Evolutionary conservation across 2,113 vertebrate genomes (phyloP).

Genomic region (Apodemus speciosus): DNA sequence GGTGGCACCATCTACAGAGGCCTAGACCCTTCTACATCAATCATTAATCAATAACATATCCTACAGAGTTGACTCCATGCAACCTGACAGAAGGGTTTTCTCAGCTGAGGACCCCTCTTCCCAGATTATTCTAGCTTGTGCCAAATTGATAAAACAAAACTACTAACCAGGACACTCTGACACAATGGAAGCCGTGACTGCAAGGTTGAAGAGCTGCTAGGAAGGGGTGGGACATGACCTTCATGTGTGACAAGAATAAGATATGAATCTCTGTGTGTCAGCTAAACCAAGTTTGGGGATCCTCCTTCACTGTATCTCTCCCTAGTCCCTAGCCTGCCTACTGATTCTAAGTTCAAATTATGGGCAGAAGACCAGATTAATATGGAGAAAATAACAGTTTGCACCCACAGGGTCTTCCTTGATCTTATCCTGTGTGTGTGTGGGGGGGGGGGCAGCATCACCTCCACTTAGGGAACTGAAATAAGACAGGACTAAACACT

Average conservation of each 20-base stretch:
- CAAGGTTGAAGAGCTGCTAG: not conserved
- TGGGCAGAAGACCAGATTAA: not conserved
- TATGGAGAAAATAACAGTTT: not conserved
- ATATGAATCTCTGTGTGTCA: not conserved
- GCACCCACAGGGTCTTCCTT: too few relatives aligned
- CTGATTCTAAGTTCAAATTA: not conserved
- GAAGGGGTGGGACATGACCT: not conserved
- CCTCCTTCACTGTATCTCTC: not conserved
- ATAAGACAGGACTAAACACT: not conserved
- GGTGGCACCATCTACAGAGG: not conserved
- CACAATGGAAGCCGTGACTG: not conserved
- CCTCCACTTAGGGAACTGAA: not conserved
- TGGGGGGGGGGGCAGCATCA: not conserved
- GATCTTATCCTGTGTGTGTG: not conserved
- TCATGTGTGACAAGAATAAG: not conserved
- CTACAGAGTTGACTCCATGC: not conserved
- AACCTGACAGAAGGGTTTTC: not conserved
- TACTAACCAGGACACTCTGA: not conserved
- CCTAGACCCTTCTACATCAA: not conserved
- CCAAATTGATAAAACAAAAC: not conserved
- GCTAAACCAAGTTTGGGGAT: not conserved
- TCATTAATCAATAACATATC: not conserved
- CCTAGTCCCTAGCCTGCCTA: not conserved
- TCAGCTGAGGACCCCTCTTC: not conserved
- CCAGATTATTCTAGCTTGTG: not conserved